Conservation (phyloP, 2,113 vertebrate species). For the Channa argus region DNA sequence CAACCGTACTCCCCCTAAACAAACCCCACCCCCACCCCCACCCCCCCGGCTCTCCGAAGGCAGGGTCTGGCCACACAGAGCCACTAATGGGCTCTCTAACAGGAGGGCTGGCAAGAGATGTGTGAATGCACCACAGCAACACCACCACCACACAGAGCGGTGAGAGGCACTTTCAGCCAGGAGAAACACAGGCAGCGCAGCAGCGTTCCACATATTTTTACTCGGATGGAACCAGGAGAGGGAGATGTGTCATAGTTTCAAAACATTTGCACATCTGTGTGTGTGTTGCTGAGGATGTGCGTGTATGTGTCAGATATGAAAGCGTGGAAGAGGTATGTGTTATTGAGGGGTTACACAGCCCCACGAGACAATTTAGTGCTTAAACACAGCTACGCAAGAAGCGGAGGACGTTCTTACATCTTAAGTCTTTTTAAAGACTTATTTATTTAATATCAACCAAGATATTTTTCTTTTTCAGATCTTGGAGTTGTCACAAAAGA, state of each 20-base stretch:
- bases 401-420: conserved; percentile 32
- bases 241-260: conserved; percentile 41
- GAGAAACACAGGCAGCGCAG: conserved; percentile 31
- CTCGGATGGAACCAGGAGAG: conserved; percentile 32
- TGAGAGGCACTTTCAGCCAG: conserved; percentile 51
- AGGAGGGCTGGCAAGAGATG: conserved; percentile 35
- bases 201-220: conserved; percentile 31
- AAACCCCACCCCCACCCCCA: too few species aligned
- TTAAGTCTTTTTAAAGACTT: conserved; percentile 8
- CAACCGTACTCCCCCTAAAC: not conserved
- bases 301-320: not conserved
- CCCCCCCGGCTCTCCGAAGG: conserved; percentile 31
- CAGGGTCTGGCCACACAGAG: conserved; percentile 42
- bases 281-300: not conserved
- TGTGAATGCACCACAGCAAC: conserved; percentile 50
- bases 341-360: conserved; percentile 12
- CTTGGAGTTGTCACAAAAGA: conserved; percentile 37
- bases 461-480: conserved; percentile 16
- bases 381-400: not conserved
- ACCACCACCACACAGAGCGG: conserved; percentile 22
- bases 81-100: conserved; percentile 69
- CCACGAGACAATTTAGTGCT: conserved; percentile 17
- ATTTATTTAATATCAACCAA: too few species aligned
- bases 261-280: conserved; percentile 12
- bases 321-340: not conserved